These are phyloP conservation scores for Rhinoptilus africanus DNA, from an alignment of 2,113 vertebrate genomes.

Conservation along the genomic window DNA sequence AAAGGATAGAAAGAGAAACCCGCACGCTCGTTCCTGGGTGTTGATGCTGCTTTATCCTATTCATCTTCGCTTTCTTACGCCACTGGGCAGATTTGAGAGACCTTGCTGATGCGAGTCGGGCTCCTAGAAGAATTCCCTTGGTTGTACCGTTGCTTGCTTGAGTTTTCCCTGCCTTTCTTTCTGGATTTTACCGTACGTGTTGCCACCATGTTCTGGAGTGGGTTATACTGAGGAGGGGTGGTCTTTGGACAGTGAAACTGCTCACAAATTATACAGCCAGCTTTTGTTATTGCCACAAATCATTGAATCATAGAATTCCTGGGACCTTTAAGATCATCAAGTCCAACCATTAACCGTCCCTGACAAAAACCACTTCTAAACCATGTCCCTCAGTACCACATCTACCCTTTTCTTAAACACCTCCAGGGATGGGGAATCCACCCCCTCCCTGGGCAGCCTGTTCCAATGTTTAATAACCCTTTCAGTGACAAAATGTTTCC, in stretches of 20 bases:
- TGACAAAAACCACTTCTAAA: no score
- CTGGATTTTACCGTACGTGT: slow-evolving; percentile 70
- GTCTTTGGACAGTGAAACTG: slow-evolving; percentile 69
- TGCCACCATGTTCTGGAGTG: slow-evolving; percentile 70
- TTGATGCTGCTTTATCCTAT: rapidly evolving
- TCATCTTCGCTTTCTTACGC: background rate
- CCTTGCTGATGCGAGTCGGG: background rate
- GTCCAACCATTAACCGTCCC: no score
- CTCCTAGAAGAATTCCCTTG: background rate
- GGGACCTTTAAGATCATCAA: no score
- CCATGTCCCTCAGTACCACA: no score
- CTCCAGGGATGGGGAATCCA: no score
- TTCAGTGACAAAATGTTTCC: no score
- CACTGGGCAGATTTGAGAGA: background rate
- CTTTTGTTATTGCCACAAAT: slow-evolving; percentile 72
- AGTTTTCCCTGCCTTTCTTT: background rate
- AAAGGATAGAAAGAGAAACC: background rate
- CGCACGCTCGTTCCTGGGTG: rapidly evolving
- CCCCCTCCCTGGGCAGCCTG: no score
- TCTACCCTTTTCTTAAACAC: no score
- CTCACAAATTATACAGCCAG: slow-evolving; percentile 68
- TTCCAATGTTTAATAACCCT: no score
- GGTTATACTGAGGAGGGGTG: slow-evolving; percentile 50
- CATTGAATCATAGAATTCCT: no score
- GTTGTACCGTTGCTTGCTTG: background rate